Evolutionary conservation across 2,797 vertebrate genomes (phyloP).

Genomic region (Acrossocheilus wenchowensis): DNA sequence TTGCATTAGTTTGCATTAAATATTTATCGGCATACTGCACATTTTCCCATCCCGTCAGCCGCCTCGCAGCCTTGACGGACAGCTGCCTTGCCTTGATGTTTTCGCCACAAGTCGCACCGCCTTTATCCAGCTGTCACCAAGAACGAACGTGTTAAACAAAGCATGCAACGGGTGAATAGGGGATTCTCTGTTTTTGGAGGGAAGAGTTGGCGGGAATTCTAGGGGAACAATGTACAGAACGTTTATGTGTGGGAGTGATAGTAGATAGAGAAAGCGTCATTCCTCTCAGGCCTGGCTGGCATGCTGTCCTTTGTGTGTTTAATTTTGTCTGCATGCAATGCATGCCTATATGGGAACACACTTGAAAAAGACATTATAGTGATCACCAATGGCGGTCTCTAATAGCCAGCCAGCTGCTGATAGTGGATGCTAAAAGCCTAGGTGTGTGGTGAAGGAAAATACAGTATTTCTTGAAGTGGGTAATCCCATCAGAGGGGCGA

Average conservation of each 20-base stretch:
- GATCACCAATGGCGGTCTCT: conserved; percentile 43
- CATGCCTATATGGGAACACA: conserved; percentile 41
- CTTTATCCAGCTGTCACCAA: conserved; percentile 66
- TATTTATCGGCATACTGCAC: conserved; percentile 85
- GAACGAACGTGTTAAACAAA: conserved; percentile 65
- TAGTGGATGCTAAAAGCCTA: conserved; percentile 36
- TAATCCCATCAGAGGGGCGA: conserved; percentile 38
- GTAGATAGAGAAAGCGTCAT: conserved; percentile 50
- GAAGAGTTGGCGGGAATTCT: conserved; percentile 72
- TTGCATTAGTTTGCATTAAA: conserved; percentile 85
- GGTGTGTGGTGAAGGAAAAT: conserved; percentile 25
- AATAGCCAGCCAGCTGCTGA: conserved; percentile 51
- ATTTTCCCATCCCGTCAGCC: conserved; percentile 79
- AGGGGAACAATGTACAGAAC: conserved; percentile 65
- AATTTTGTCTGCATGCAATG: conserved; percentile 7
- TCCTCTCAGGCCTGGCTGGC: conserved; percentile 64
- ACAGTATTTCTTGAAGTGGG: conserved; percentile 44
- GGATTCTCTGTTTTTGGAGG: conserved; percentile 67
- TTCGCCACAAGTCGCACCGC: conserved; percentile 70
- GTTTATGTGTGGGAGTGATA: conserved; percentile 65
- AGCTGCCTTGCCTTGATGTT: conserved; percentile 79
- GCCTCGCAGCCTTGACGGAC: conserved; percentile 77
- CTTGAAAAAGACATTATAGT: conserved; percentile 2
- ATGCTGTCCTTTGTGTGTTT: conserved; percentile 38
- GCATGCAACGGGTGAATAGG: conserved; percentile 69